Percentiles rank a stretch among this genome's conserved stretches.
Conservation (phyloP, 2,888 invertebrate species). For the Drosophila siamana region DNA sequence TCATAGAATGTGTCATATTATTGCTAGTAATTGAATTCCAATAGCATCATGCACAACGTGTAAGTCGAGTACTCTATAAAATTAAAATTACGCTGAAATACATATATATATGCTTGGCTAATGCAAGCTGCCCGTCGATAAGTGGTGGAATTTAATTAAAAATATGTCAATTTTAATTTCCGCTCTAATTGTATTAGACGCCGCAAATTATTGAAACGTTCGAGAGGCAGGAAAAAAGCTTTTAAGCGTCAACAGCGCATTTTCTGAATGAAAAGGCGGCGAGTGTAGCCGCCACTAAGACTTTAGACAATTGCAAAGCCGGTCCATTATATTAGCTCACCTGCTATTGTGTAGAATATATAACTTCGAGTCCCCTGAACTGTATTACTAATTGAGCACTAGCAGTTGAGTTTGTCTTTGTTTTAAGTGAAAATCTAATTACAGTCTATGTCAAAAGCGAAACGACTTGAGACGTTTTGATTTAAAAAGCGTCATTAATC, state of each 20-base stretch:
- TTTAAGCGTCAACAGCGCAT: background rate
- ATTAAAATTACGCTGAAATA: background rate
- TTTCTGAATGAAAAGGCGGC: background rate
- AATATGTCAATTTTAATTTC: background rate
- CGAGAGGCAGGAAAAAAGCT: background rate
- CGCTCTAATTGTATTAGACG: slow-evolving; percentile 1
- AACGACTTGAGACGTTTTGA: slow-evolving; percentile 14
- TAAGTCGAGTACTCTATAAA: background rate
- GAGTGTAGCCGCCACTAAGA: background rate
- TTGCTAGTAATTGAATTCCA: no score
- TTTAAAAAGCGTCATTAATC: slow-evolving; percentile 7
- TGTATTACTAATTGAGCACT: background rate
- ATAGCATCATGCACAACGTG: background rate
- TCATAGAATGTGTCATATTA: no score
- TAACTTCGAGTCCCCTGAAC: background rate
- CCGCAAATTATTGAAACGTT: background rate
- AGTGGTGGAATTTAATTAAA: background rate
- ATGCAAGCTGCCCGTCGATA: background rate
- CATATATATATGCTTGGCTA: background rate
- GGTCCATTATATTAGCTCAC: background rate
- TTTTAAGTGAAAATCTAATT: slow-evolving; percentile 15
- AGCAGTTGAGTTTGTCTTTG: background rate
- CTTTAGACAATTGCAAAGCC: background rate
- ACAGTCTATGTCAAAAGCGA: background rate
- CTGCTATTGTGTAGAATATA: background rate